phyloP scores from a whole-genome alignment of 2,113 vertebrate species.

The Indicator indicator region DNA sequence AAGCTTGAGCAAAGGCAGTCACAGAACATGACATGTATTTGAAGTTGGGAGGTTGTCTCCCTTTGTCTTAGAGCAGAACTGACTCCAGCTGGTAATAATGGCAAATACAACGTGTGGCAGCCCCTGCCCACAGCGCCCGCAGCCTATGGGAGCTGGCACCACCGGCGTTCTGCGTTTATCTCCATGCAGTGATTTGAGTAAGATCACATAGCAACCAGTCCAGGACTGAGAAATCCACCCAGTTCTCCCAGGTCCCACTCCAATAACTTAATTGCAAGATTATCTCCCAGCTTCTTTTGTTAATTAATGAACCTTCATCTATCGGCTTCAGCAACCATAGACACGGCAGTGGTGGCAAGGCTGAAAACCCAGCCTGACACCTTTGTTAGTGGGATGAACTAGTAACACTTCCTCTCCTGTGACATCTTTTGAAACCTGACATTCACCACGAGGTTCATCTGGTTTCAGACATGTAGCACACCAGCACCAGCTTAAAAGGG shows the following conservation, averaged over 20 bases:
- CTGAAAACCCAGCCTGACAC: neutral
- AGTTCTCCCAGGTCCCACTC: neutral
- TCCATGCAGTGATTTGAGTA: neutral
- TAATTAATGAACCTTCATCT: constrained; percentile 17
- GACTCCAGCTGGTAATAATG: neutral
- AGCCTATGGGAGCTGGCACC: constrained; percentile 10
- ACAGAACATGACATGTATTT: neutral
- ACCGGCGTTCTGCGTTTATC: neutral
- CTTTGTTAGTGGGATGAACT: neutral
- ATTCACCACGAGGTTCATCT: neutral
- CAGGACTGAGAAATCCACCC: constrained; percentile 17
- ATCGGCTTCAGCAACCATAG: neutral
- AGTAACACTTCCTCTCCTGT: neutral
- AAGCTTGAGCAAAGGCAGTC: constrained; percentile 15
- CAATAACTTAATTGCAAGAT: constrained; percentile 15
- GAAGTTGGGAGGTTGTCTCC: neutral
- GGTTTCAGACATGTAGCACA: neutral
- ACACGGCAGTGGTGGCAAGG: neutral
- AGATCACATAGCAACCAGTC: constrained; percentile 51
- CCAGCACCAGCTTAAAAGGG: neutral
- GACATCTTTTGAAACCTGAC: constrained; percentile 1
- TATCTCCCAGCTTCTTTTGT: neutral
- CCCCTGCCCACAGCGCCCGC: neutral
- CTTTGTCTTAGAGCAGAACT: neutral
- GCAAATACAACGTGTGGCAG: neutral